Base-by-base conservation (phyloP, 1,140 invertebrate species). In the Eumeta japonica region DNA sequence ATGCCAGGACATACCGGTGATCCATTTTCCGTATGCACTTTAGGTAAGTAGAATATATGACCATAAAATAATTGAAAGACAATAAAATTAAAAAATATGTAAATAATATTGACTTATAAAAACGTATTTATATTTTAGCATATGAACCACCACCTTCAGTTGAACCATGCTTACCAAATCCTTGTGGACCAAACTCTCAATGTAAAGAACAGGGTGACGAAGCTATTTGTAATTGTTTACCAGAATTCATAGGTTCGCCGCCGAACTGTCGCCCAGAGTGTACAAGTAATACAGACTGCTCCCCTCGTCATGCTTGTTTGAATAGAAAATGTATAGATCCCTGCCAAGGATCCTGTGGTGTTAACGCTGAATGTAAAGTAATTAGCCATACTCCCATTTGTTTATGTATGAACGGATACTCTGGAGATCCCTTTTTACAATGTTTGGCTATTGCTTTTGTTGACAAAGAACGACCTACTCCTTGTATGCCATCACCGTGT, bases 401-500 rank as follows among this genome's bases (percentile, higher is more conserved):
- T 49, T 68, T 65, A 45, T 86, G 84, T 62, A 58, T 72, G 37
- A 74, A 78, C 39, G 81, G 81, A 31, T 85, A 77, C 43, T 79
- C 76, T 11, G 86, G 85, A 9, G 82, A 87, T 77, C 83, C 85
- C 27, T 85, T 85, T 53, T 62, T 72, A 16, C 67, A 62, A 35
- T 88, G 85, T 49, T 63, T 77, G 27, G 52, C 50, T 66, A 49
- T 56, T 48, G 57, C 49, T 64, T 62, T 60, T 60, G 62, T 41
- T 24, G 55, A 52, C 58, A 75, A 62, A 50, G 76, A 78, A 39
- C 59, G 65, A 5, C 58, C 60, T n/a, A 79, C 80, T 42, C 85
- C 85, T 0, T 89, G 87, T 55, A 62, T 79, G 36, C 85, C 86
- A 12, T 86, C 84, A 13, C 86, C 87, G 0, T 89, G 88, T 55